phyloP scores from a whole-genome alignment of 2,888 invertebrate species.

The Andrena bucephala region DNA sequence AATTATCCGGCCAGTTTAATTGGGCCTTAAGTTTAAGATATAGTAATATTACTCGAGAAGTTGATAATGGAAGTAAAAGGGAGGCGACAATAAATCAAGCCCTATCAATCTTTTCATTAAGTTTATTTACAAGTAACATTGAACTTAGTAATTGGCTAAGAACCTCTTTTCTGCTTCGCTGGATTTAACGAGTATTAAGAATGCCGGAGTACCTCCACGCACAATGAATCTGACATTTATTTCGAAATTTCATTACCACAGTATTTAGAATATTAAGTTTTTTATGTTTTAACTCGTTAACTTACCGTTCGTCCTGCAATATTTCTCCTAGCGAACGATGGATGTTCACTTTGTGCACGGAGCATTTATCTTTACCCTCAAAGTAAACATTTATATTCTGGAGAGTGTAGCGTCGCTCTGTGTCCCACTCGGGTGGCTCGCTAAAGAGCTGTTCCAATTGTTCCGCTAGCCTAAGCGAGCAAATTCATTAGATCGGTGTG shows the following conservation, averaged over 20 bases:
- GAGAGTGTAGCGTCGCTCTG: constrained; percentile 87
- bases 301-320: constrained; percentile 87
- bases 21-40: background rate
- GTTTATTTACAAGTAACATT: constrained; percentile 23
- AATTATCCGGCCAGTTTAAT: no score
- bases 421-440: constrained; percentile 91
- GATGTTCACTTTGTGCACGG: constrained; percentile 87
- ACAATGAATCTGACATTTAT: constrained; percentile 86
- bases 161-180: constrained; percentile 87
- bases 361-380: constrained; percentile 88
- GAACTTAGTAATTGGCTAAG: constrained; percentile 85
- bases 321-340: constrained; percentile 87
- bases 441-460: constrained; percentile 89
- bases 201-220: constrained; percentile 89
- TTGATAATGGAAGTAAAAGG: background rate
- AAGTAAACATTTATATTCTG: constrained; percentile 90
- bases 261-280: background rate
- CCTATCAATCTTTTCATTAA: constrained; percentile 2
- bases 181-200: constrained; percentile 87
- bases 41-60: background rate
- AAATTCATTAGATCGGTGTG: constrained; percentile 40
- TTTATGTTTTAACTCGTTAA: constrained; percentile 32
- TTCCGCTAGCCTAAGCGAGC: constrained; percentile 86
- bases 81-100: background rate
- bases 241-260: background rate